These are phyloP conservation scores for Perdita meconis DNA, from an alignment of 2,888 invertebrate species.

Conservation along the genomic window DNA sequence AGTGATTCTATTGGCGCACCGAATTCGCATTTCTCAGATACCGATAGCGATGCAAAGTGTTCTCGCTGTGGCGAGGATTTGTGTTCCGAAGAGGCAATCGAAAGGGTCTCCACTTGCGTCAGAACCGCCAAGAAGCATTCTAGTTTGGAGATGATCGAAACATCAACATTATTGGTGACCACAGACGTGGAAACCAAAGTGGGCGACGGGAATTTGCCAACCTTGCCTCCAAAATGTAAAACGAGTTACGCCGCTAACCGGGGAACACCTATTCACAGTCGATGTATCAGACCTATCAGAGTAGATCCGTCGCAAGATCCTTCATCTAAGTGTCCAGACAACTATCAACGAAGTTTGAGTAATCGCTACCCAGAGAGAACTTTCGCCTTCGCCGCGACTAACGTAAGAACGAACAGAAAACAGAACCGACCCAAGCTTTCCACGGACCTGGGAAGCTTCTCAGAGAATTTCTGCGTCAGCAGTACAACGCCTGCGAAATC, in stretches of 20 bases:
- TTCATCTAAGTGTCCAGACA: too few relatives aligned
- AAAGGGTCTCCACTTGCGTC: background rate
- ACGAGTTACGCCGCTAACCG: too few relatives aligned
- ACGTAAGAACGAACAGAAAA: too few relatives aligned
- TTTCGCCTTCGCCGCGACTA: too few relatives aligned
- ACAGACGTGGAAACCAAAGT: too few relatives aligned
- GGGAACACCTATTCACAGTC: too few relatives aligned
- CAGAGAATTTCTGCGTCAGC: background rate
- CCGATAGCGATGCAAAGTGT: conserved; percentile 1
- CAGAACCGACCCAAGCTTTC: background rate
- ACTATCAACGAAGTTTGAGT: too few relatives aligned
- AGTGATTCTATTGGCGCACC: conserved; percentile 16
- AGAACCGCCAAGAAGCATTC: background rate
- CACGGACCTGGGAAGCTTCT: background rate
- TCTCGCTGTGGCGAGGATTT: conserved; percentile 26
- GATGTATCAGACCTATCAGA: too few relatives aligned
- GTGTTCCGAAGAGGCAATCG: background rate
- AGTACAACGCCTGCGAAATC: background rate
- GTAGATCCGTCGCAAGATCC: too few relatives aligned
- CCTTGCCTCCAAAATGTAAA: too few relatives aligned
- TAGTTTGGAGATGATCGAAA: background rate
- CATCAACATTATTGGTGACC: background rate
- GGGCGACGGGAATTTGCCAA: too few relatives aligned
- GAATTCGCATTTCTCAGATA: background rate
- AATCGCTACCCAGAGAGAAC: too few relatives aligned